These are phyloP conservation scores for Tachuris rubrigastra DNA, from an alignment of 2,113 vertebrate species.

Conservation along the genomic window DNA sequence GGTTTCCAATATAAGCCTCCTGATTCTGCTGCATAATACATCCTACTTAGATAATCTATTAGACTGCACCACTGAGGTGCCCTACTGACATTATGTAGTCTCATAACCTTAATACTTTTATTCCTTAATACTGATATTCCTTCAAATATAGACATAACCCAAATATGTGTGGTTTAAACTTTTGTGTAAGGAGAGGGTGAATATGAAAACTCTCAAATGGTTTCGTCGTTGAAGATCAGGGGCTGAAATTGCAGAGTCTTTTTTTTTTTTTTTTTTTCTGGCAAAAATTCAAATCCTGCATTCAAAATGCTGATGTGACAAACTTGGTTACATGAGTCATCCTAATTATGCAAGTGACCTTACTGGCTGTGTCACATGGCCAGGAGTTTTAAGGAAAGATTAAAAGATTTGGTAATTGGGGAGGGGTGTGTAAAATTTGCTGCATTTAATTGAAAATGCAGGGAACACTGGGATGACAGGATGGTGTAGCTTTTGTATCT, in stretches of 20 bases:
- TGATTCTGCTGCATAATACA: neutral
- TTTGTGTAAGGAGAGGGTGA: neutral
- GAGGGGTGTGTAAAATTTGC: neutral
- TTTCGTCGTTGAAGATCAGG: neutral
- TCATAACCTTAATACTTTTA: neutral
- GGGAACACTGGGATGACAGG: neutral
- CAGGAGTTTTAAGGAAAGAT: neutral
- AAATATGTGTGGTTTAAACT: neutral
- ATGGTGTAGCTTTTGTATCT: neutral
- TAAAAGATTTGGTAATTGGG: neutral
- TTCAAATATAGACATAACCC: neutral
- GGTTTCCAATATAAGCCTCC: neutral
- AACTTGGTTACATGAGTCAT: neutral
- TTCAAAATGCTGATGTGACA: neutral
- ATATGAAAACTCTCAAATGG: neutral
- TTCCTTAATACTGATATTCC: neutral
- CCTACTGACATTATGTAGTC: neutral
- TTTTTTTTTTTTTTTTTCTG: neutral
- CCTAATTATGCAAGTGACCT: slow-evolving; percentile 11
- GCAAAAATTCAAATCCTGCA: neutral
- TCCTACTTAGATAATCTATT: neutral
- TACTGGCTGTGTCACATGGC: neutral
- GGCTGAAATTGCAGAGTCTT: neutral
- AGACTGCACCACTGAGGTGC: neutral
- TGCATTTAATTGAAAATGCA: neutral